Percentiles rank a stretch among this genome's conserved stretches.
Conservation (phyloP, 2,888 invertebrate species). For the Pyralis farinalis region DNA sequence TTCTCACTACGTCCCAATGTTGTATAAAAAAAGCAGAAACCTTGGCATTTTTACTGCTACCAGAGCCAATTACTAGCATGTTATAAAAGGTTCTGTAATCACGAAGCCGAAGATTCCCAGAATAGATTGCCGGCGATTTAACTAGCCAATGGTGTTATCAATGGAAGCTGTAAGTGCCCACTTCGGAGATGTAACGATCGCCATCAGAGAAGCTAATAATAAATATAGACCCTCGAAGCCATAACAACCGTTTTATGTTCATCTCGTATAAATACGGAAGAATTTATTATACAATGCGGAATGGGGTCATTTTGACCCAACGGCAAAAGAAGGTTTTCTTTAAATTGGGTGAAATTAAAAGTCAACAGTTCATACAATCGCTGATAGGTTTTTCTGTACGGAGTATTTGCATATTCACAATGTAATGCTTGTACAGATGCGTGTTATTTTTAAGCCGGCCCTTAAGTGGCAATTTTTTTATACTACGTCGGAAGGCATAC, state of each 20-base stretch:
- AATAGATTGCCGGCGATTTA: conserved; percentile 42
- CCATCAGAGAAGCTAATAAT: conserved; percentile 53
- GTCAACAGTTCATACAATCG: too few species aligned
- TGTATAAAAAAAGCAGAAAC: too few species aligned
- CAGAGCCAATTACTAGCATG: too few species aligned
- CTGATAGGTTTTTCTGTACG: too few species aligned
- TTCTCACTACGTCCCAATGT: too few species aligned
- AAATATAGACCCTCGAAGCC: conserved; percentile 50
- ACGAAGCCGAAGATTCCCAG: conserved; percentile 24
- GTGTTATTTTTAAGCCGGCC: too few species aligned
- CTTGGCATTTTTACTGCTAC: too few species aligned
- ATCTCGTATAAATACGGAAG: conserved; percentile 35
- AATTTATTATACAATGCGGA: conserved; percentile 32
- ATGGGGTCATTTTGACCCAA: conserved; percentile 8
- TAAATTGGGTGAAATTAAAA: too few species aligned
- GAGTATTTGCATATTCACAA: too few species aligned
- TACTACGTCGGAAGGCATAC: too few species aligned
- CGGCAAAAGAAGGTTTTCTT: not conserved
- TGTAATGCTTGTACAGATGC: too few species aligned
- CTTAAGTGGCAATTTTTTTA: too few species aligned
- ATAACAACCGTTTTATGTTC: conserved; percentile 47
- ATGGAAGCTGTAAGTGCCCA: conserved; percentile 46
- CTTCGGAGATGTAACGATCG: conserved; percentile 47
- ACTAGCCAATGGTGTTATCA: conserved; percentile 46
- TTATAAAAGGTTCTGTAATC: not conserved